Percentiles rank a stretch among this genome's conserved stretches.
These are phyloP conservation scores for Zophobas morio DNA, from an alignment of 1,140 invertebrate genomes.

Conservation along the genomic window DNA sequence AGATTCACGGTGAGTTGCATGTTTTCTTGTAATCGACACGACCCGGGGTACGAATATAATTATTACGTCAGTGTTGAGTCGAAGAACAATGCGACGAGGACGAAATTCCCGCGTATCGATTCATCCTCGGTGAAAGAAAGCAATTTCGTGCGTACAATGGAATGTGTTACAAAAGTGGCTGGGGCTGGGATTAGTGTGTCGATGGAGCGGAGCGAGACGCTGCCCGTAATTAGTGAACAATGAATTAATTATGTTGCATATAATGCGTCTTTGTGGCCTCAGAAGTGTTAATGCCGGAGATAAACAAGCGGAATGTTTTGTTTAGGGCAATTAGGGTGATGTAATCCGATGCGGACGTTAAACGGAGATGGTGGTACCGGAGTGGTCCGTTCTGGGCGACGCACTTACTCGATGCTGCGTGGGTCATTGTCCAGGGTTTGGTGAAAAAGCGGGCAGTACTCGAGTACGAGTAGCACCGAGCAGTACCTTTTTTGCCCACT, in stretches of 20 bases:
- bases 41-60: conserved; percentile 34
- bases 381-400: not conserved
- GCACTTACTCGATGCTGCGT: too few relatives aligned
- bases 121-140: conserved; percentile 17
- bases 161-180: conserved; percentile 13
- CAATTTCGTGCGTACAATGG: conserved; percentile 13
- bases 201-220: conserved; percentile 10
- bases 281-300: conserved; percentile 29
- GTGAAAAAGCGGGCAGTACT: too few relatives aligned
- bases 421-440: too few relatives aligned
- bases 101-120: not conserved
- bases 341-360: conserved; percentile 11
- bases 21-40: conserved; percentile 30
- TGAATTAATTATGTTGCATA: conserved; percentile 39
- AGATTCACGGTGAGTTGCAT: conserved; percentile 35
- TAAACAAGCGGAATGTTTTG: conserved; percentile 28
- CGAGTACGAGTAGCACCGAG: too few relatives aligned
- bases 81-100: conserved; percentile 14
- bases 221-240: conserved; percentile 34
- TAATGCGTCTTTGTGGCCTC: conserved; percentile 27
- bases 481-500: too few relatives aligned
- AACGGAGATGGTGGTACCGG: not conserved
- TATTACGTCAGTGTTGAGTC: conserved; percentile 15
- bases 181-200: conserved; percentile 1
- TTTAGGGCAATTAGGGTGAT: conserved; percentile 24